A percentile compares a stretch with the other conserved stretches of the same genome.
Conservation (phyloP, 2,797 vertebrate genomes). For the Manis javanica region DNA sequence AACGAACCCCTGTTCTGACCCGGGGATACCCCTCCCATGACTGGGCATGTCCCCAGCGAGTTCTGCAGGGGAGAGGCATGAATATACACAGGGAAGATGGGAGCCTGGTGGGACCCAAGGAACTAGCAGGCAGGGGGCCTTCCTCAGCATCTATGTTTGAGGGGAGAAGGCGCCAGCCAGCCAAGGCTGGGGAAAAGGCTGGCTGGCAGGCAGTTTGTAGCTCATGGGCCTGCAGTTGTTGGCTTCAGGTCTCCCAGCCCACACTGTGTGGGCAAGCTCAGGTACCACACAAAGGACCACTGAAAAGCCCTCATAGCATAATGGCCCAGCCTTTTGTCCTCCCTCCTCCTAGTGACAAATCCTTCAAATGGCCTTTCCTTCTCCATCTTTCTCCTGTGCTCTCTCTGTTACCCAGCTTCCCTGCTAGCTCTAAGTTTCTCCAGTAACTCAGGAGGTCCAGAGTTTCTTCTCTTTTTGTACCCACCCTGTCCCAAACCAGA, state of each 20-base stretch:
- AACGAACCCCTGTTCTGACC: not conserved
- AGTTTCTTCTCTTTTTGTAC: not conserved
- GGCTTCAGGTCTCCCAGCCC: not conserved
- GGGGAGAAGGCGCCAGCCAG: not conserved
- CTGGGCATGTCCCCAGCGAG: not conserved
- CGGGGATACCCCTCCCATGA: not conserved
- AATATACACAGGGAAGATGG: not conserved
- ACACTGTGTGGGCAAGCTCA: not conserved
- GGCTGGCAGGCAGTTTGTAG: not conserved
- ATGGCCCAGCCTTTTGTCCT: slow-evolving; percentile 48
- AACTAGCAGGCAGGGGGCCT: not conserved
- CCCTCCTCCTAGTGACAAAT: slow-evolving; percentile 12
- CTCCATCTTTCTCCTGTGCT: not conserved
- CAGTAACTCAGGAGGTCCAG: not conserved
- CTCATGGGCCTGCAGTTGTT: not conserved
- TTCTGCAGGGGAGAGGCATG: not conserved
- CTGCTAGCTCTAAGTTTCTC: not conserved
- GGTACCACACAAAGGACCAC: slow-evolving; percentile 20
- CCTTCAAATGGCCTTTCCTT: slow-evolving; percentile 49
- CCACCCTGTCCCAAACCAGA: not conserved
- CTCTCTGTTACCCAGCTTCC: not conserved
- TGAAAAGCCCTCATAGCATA: slow-evolving; percentile 41
- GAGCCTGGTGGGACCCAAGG: not conserved
- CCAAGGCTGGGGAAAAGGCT: not conserved
- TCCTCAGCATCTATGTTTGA: not conserved